phyloP scores from a whole-genome alignment of 2,113 vertebrate genomes.

The Pundamilia nyererei region DNA sequence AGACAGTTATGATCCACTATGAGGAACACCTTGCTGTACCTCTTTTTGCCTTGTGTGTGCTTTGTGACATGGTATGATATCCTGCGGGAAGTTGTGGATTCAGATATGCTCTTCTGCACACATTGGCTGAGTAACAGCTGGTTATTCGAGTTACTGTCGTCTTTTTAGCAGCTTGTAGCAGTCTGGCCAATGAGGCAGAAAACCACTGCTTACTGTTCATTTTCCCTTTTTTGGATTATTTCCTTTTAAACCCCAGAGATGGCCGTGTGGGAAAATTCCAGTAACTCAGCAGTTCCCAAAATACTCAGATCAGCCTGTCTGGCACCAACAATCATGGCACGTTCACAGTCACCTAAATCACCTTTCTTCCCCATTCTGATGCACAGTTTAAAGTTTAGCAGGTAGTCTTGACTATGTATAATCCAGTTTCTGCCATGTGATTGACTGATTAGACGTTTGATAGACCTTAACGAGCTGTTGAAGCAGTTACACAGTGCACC shows the following conservation, averaged over 20 bases:
- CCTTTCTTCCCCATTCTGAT: not conserved
- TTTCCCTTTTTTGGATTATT: not conserved
- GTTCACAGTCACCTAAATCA: not conserved
- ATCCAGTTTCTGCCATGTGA: not conserved
- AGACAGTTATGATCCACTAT: not conserved
- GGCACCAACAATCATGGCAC: not conserved
- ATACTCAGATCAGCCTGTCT: not conserved
- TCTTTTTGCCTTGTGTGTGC: accelerated
- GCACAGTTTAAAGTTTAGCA: not conserved
- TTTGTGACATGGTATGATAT: not conserved
- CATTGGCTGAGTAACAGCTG: not conserved
- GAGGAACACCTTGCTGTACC: not conserved
- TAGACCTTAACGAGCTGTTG: not conserved
- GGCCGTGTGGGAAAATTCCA: not conserved
- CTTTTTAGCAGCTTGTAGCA: not conserved
- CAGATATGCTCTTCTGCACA: not conserved
- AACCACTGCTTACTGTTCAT: not conserved
- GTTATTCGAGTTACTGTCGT: not conserved
- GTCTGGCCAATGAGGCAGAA: not conserved
- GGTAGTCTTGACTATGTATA: not conserved
- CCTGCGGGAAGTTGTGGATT: not conserved
- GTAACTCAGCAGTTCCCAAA: not conserved
- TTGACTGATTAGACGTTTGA: not conserved
- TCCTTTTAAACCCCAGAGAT: not conserved
- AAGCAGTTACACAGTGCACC: not conserved